These are phyloP conservation scores for Muschampia plurimacula DNA, from an alignment of 2,888 invertebrate species.

Conservation along the genomic window DNA sequence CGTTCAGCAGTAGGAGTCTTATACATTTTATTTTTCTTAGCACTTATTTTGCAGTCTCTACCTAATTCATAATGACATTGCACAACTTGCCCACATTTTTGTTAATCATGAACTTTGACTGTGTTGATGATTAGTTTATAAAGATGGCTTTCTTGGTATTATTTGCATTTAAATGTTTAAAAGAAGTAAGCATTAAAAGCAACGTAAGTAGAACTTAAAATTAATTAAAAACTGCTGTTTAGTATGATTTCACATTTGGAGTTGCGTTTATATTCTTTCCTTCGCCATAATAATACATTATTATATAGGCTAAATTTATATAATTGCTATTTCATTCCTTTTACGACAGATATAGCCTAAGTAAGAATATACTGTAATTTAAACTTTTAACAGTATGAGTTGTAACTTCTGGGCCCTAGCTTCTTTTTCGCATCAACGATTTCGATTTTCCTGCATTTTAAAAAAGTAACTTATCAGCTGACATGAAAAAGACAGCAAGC, in stretches of 20 bases:
- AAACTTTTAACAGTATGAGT: constrained; percentile 60
- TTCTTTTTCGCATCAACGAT: constrained; percentile 79
- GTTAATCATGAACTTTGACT: not conserved
- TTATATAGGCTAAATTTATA: too few relatives aligned
- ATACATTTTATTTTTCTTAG: too few relatives aligned
- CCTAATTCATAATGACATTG: not conserved
- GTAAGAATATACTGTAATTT: constrained; percentile 2
- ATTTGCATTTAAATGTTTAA: too few relatives aligned
- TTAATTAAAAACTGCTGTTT: too few relatives aligned
- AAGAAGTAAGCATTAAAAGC: too few relatives aligned
- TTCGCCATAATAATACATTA: too few relatives aligned
- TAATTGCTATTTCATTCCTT: too few relatives aligned
- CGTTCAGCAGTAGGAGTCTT: too few relatives aligned
- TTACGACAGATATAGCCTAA: too few relatives aligned
- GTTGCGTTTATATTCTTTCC: too few relatives aligned
- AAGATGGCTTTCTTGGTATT: not conserved
- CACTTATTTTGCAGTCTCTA: not conserved
- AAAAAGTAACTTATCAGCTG: constrained; percentile 84
- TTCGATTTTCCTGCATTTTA: constrained; percentile 83
- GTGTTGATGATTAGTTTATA: not conserved
- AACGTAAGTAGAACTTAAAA: too few relatives aligned
- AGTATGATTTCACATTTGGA: too few relatives aligned
- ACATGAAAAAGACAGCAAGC: constrained; percentile 66
- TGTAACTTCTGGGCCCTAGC: constrained; percentile 79
- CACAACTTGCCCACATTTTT: not conserved